Evolutionary conservation across 2,888 invertebrate species (phyloP), one percentile per base, ranked within the genome.

Genomic region (Autographa gamma): DNA sequence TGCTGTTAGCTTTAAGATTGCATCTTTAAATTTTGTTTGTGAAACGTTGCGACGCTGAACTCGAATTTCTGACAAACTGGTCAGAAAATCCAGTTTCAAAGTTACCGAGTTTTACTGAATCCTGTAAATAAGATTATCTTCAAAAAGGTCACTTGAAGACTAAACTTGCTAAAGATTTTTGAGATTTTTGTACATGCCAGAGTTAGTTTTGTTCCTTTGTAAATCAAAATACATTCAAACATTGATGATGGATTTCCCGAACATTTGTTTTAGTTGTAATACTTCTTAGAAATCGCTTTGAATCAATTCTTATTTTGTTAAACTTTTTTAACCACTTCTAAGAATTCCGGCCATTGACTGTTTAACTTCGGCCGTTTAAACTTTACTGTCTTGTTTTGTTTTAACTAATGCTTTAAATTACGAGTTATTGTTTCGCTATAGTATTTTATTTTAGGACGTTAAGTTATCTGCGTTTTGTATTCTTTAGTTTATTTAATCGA

Each of bases 361-460:
- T 66, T 66, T 66, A 54, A 72, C 43, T 61, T 66, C 25, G 43
- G 58, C 54, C 63, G 38, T 76, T 76, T 72, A 11, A 54, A 72
- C 19, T 66, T 63, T 25, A 66, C 63, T 69, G 38, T 14, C 43
- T 25, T 48, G 43, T 76, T 76, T 76, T 69, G 58, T 64, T 76
- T 32, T 61, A 61, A 59, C 16, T 60, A 19, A 72, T 19, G n/a
- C 52, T 63, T 65, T 8, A 59, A 63, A 34, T 69, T 31, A 69
- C 54, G 32, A 16, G 52, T 13, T 60, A 16, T 60, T 76, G 25
- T 65, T 63, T 52, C n/a, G 32, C 60, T 48, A 63, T 63, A 25
- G 18, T 25, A 41, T 72, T 66, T 63, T 38, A 13, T 38, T 38
- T 38, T 11, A 52, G 31, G 25, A 65, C 16, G 19, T 56, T 34